Conservation (phyloP, 2,888 invertebrate genomes). For the Microplitis manilae region DNA sequence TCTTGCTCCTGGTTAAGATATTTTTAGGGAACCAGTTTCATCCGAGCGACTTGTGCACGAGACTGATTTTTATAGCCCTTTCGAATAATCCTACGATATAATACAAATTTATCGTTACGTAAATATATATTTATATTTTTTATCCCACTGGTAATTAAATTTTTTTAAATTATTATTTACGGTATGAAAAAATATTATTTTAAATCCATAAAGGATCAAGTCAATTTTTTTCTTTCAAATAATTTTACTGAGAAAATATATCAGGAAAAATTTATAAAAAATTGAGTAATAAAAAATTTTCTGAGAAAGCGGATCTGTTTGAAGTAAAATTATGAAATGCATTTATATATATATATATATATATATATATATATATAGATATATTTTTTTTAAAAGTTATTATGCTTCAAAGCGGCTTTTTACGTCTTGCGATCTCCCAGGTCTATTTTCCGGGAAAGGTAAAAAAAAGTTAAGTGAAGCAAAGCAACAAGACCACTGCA, state of each 20-base stretch:
- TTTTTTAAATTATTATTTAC: not conserved
- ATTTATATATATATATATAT: slow-evolving; percentile 4
- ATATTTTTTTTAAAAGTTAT: not conserved
- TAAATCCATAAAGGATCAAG: too few relatives aligned
- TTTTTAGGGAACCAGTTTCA: slow-evolving; percentile 55
- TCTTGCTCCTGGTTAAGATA: slow-evolving; percentile 42
- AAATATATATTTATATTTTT: not conserved
- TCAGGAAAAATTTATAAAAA: too few relatives aligned
- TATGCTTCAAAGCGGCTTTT: slow-evolving; percentile 18
- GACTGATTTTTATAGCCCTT: not conserved
- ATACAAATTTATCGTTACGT: not conserved
- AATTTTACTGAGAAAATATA: too few relatives aligned
- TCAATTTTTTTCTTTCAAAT: too few relatives aligned
- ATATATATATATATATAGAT: too few relatives aligned
- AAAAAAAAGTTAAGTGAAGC: slow-evolving; percentile 28
- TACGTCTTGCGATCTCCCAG: slow-evolving; percentile 17
- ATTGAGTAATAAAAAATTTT: too few relatives aligned
- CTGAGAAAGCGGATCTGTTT: too few relatives aligned
- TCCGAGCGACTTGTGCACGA: not conserved
- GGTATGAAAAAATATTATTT: not conserved
- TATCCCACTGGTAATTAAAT: not conserved
- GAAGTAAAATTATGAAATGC: too few relatives aligned
- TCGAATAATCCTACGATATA: slow-evolving; percentile 7
- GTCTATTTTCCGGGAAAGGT: slow-evolving; percentile 41
- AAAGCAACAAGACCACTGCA: not conserved